Evolutionary conservation across 1,140 invertebrate genomes (phyloP).

Genomic region (Drosophila burlai): DNA sequence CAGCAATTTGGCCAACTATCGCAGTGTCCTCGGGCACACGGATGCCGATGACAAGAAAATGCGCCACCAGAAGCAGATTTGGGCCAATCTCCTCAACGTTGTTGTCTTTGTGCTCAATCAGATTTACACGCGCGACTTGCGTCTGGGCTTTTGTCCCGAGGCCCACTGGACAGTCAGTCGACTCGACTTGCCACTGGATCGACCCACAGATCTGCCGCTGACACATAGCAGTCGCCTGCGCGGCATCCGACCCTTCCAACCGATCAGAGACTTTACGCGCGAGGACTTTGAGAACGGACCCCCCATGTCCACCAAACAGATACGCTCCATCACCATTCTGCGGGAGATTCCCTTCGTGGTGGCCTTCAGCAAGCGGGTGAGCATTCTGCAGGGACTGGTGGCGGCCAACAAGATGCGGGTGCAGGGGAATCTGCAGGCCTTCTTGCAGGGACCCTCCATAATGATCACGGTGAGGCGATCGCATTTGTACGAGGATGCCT

Average conservation of each 20-base stretch:
- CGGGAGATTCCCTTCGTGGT: conserved; percentile 97
- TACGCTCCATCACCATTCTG: conserved; percentile 94
- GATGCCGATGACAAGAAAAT: conserved; percentile 71
- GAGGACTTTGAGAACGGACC: conserved; percentile 91
- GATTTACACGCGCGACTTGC: conserved; percentile 92
- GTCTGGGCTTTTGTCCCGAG: conserved; percentile 90
- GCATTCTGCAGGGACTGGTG: conserved; percentile 92
- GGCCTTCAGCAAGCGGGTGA: conserved; percentile 94
- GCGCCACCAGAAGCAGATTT: conserved; percentile 86
- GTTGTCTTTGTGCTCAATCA: conserved; percentile 91
- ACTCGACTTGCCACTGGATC: conserved; percentile 88
- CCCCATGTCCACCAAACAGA: conserved; percentile 94
- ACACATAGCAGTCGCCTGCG: conserved; percentile 86
- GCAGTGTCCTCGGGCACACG: conserved; percentile 85
- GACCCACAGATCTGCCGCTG: conserved; percentile 88
- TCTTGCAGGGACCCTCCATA: conserved; percentile 91
- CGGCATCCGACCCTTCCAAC: conserved; percentile 88
- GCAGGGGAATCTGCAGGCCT: conserved; percentile 90
- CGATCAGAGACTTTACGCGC: conserved; percentile 87
- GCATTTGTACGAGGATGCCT: conserved; percentile 98
- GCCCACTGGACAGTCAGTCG: conserved; percentile 92
- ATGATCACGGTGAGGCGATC: conserved; percentile 93
- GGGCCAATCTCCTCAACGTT: conserved; percentile 86
- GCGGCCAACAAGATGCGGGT: conserved; percentile 85
- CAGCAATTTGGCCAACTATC: conserved; percentile 86